phyloP scores from a whole-genome alignment of 2,888 invertebrate genomes.

The Pseudanteris insignis region DNA sequence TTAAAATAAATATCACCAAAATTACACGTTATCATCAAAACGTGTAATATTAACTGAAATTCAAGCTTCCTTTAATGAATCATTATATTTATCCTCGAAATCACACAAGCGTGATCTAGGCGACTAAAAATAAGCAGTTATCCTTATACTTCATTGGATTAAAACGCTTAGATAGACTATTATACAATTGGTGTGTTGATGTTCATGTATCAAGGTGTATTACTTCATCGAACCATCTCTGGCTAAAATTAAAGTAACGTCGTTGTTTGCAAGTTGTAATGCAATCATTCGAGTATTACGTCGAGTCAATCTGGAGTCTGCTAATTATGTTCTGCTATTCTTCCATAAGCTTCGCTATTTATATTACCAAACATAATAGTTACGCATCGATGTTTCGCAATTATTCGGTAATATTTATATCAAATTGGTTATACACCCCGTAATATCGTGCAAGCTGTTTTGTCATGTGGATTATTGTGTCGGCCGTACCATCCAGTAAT shows the following conservation, averaged over 20 bases:
- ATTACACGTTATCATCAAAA: too few species aligned
- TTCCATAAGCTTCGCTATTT: conserved; percentile 21
- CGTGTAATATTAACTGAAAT: too few species aligned
- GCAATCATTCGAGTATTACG: conserved; percentile 11
- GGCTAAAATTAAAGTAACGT: conserved; percentile 17
- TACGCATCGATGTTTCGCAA: conserved; percentile 11
- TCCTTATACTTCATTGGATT: not conserved
- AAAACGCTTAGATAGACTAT: not conserved
- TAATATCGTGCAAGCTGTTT: conserved; percentile 10
- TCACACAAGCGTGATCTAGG: not conserved
- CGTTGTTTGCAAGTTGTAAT: conserved; percentile 12
- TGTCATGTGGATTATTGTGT: conserved; percentile 18
- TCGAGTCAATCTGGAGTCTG: conserved; percentile 8
- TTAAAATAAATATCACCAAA: too few species aligned
- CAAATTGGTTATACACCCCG: not conserved
- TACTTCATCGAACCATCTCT: conserved; percentile 17
- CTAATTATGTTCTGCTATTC: conserved; percentile 7
- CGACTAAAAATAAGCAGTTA: not conserved
- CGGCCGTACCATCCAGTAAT: conserved; percentile 5
- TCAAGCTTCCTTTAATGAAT: too few species aligned
- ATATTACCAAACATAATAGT: conserved; percentile 3
- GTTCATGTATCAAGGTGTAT: conserved; percentile 13
- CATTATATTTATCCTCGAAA: too few species aligned
- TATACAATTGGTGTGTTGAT: conserved; percentile 9
- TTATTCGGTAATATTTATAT: conserved; percentile 20